phyloP scores from a whole-genome alignment of 2,113 vertebrate genomes.

The Xiphorhynchus elegans region DNA sequence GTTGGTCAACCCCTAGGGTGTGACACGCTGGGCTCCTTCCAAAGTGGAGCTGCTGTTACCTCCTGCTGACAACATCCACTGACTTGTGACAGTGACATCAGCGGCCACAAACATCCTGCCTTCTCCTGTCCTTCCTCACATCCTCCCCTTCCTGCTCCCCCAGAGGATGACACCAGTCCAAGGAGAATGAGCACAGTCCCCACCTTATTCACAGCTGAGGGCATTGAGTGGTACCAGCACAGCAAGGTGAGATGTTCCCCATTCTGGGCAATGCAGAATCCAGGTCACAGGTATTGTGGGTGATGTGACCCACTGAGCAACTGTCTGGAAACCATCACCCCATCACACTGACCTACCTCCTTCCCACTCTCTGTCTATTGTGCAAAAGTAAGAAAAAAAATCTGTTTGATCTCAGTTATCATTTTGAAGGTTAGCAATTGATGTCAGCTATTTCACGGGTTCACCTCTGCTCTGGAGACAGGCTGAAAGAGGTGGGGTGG shows the following conservation, averaged over 20 bases:
- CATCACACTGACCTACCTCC: background rate
- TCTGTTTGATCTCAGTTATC: background rate
- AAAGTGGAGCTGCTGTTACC: background rate
- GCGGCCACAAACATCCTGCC: background rate
- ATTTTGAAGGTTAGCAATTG: background rate
- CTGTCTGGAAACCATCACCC: background rate
- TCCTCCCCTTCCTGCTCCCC: background rate
- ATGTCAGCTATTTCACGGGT: background rate
- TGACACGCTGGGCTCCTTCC: background rate
- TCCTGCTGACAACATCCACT: background rate
- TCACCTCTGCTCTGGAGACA: background rate
- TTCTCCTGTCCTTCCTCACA: background rate
- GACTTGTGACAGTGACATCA: background rate
- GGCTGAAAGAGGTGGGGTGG: background rate
- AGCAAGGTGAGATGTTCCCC: background rate
- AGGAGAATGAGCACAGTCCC: background rate
- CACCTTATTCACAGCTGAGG: background rate
- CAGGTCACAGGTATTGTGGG: background rate
- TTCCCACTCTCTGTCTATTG: background rate
- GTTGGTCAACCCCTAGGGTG: background rate
- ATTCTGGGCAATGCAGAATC: background rate
- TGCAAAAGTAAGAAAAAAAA: background rate
- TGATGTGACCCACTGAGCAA: accelerated
- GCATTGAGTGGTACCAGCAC: background rate
- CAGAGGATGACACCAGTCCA: background rate